Conservation (phyloP, 2,888 invertebrate species). For the Amblyjoppa proteus region DNA sequence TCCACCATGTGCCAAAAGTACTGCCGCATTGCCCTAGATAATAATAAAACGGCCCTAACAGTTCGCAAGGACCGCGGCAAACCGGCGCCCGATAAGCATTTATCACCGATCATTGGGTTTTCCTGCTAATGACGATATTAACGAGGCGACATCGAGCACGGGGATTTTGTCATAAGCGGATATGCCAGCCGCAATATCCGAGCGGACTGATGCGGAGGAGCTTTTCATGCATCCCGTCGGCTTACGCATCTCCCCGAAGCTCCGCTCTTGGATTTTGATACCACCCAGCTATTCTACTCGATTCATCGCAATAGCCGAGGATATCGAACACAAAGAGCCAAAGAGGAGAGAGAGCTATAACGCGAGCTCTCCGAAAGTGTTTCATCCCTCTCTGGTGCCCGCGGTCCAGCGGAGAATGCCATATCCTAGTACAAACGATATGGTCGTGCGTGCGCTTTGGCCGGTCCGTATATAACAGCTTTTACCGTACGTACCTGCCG, state of each 20-base stretch:
- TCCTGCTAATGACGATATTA: too few relatives aligned
- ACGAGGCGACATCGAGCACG: too few relatives aligned
- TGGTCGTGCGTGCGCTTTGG: slow-evolving; percentile 23
- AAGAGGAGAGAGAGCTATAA: background rate
- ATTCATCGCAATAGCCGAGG: background rate
- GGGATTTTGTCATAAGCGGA: too few relatives aligned
- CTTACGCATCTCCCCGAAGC: slow-evolving; percentile 5
- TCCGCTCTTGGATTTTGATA: background rate
- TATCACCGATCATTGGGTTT: too few relatives aligned
- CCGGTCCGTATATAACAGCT: slow-evolving; percentile 2
- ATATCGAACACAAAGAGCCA: slow-evolving; percentile 21
- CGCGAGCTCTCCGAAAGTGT: slow-evolving; percentile 12
- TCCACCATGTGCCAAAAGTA: too few relatives aligned
- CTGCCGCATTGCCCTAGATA: too few relatives aligned
- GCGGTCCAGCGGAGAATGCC: slow-evolving; percentile 8
- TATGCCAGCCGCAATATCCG: too few relatives aligned
- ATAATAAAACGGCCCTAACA: too few relatives aligned
- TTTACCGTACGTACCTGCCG: background rate
- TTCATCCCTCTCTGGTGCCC: slow-evolving; percentile 7
- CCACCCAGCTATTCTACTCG: background rate
- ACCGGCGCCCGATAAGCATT: too few relatives aligned
- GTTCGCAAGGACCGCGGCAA: too few relatives aligned
- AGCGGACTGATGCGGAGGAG: background rate
- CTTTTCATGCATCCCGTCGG: slow-evolving; percentile 11
- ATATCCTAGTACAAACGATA: slow-evolving; percentile 25